Evolutionary conservation across 2,113 vertebrate genomes (phyloP).

Genomic region (Dendropsophus ebraccatus): DNA sequence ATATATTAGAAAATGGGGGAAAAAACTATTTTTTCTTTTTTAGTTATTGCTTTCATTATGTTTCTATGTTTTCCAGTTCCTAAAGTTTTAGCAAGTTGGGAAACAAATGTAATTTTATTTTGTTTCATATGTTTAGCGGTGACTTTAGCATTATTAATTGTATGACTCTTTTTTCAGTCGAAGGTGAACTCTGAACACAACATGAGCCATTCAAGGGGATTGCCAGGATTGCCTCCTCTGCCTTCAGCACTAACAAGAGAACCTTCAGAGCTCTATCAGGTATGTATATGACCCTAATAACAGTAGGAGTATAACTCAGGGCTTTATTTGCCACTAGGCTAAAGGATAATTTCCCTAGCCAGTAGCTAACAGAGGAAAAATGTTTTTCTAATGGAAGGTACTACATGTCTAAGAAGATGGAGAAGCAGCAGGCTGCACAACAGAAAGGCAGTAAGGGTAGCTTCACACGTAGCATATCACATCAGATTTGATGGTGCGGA

Average conservation of each 20-base stretch:
- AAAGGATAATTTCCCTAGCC: too few species aligned
- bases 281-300: constrained; percentile 61
- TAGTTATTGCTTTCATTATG: constrained; percentile 22
- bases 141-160: not conserved
- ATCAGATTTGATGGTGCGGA: too few species aligned
- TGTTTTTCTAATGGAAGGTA: too few species aligned
- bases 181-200: constrained; percentile 68
- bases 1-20: constrained; percentile 5
- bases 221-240: constrained; percentile 64
- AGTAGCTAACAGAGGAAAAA: too few species aligned
- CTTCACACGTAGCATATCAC: too few species aligned
- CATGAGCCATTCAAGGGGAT: constrained; percentile 66
- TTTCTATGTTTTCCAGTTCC: not conserved
- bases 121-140: not conserved
- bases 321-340: too few species aligned
- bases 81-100: not conserved
- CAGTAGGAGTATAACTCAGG: too few species aligned
- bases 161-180: constrained; percentile 62
- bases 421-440: too few species aligned
- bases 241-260: constrained; percentile 59
- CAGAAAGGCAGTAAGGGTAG: too few species aligned
- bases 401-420: too few species aligned
- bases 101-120: not conserved
- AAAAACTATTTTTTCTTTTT: not conserved
- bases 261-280: constrained; percentile 76